Conservation (phyloP, 2,797 vertebrate genomes). For the Lindbergichthys nudifrons region DNA sequence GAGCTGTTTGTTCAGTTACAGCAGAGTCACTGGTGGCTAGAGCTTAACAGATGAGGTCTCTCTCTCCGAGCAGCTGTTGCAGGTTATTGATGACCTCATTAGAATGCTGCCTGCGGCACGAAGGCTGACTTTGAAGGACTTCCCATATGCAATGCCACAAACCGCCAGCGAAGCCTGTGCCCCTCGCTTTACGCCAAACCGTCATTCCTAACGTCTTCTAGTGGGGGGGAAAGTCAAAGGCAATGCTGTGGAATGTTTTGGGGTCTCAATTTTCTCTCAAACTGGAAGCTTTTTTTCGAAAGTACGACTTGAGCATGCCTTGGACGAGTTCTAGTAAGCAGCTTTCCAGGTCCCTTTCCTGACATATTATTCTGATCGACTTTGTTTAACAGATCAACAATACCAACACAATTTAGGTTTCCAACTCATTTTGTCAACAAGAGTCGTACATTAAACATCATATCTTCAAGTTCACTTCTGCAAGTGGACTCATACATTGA, state of each 20-base stretch:
- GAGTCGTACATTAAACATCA: neutral
- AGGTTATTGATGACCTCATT: conserved; percentile 95
- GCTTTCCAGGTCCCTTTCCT: conserved; percentile 19
- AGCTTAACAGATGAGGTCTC: conserved; percentile 88
- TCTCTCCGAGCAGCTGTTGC: conserved; percentile 91
- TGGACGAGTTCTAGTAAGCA: conserved; percentile 24
- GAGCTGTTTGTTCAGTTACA: conserved; percentile 71
- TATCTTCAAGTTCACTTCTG: conserved; percentile 3
- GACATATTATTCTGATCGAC: conserved; percentile 25
- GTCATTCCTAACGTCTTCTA: conserved; percentile 71
- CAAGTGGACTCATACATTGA: conserved; percentile 22
- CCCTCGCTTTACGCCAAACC: conserved; percentile 62
- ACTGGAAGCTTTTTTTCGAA: conserved; percentile 41
- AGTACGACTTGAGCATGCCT: conserved; percentile 2
- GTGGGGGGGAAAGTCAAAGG: conserved; percentile 47
- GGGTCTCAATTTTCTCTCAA: conserved; percentile 40
- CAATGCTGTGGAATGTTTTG: conserved; percentile 37
- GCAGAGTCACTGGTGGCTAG: conserved; percentile 78
- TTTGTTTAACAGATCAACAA: conserved; percentile 30
- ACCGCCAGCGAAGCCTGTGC: conserved; percentile 68
- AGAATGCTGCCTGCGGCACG: conserved; percentile 87
- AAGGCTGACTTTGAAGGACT: conserved; percentile 83
- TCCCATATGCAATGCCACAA: conserved; percentile 75
- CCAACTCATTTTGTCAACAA: conserved; percentile 15
- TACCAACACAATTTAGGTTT: neutral